Evolutionary conservation across 2,888 invertebrate species (phyloP), one percentile per base, ranked within the genome.

Genomic region (Philonicus albiceps): DNA sequence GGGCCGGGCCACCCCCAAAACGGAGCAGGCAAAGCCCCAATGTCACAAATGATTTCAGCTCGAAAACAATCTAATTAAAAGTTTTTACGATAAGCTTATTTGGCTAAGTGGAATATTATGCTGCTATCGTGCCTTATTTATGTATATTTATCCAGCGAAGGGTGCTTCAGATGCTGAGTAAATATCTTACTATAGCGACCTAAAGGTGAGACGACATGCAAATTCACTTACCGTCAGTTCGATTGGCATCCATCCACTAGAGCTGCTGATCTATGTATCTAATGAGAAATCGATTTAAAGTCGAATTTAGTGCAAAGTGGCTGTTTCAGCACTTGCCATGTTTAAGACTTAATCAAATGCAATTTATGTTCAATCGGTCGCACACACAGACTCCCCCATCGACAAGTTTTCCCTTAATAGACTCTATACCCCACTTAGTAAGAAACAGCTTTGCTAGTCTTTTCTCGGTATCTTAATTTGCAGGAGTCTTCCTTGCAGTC

Each of bases 71-170:
- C 86, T 84, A 87, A 87, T 87, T 87, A 87, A 87, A 87, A 87
- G 80, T 87, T 87, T 87, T 78, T 85, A 73, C 85, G 81, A 86
- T 86, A 87, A 87, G 87, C 87, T 86, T 85, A 87, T 87, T 87
- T 86, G 86, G 87, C 74, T 86, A 87, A 87, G 87, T 87, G 87
- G 86, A 87, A 87, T 87, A 87, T 86, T 87, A 87, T 87, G 87
- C 87, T 87, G 72, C 81, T 31, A 49, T 81, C 72, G 49, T 27
- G 40, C 22, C 64, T 81, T 81, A 75, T 64, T 86, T 73, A 81
- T 72, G 78, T 53, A 30, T 86, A 81, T 37, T 43, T 83, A 80
- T 40, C 53, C 49, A 53, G 53, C 40, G 27, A 80, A 53, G 53
- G 31, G 49, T 49, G 16, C 27, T 49, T 40, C 30, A 27, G 16